Evolutionary conservation across 1,140 invertebrate species (phyloP), one percentile per base, ranked within the genome.

Genomic region (Aricia agestis): DNA sequence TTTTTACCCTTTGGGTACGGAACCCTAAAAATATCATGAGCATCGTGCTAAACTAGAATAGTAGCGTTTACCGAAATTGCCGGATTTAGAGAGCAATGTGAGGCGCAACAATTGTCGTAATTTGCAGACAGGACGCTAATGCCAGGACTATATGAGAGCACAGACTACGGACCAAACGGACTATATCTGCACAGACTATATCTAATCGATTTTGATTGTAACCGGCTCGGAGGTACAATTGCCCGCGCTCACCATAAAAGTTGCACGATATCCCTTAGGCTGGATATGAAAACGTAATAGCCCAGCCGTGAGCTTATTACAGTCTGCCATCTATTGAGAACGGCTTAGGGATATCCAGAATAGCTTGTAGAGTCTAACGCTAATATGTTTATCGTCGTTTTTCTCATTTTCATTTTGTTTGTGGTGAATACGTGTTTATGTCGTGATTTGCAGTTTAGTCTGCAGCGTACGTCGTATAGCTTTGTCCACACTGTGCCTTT

Each of bases 231-330:
- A 52, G 66, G 71, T 80, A 70, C 78, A 83, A 82, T 84, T 76
- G 84, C 72, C 73, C 70, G 66, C 66, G 69, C 73, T 74, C 75
- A 79, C 78, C 76, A 86, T 86, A 82, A 87, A 85, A 85, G 80
- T 86, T 80, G 78, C 81, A 79, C 78, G 82, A 86, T 85, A 84
- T 81, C 76, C 76, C 72, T 73, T 80, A 82, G 79, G 80, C 73
- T 82, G 78, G 80, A 84, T 84, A 84, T 82, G 85, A 89, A 90
- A 86, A 76, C 79, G 76, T 91, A 90, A 91, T 91, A 89, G 87
- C 78, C 86, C 84, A 85, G 86, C 84, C 82, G 78, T 81, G 83
- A 89, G 87, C 87, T 89, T 91, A 91, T 91, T 91, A 91, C 83
- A 81, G 78, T 82, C 82, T 83, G 82, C 87, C 83, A 86, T 88